These are phyloP conservation scores for Cephus spinipes DNA, from an alignment of 2,888 invertebrate genomes.

Conservation along the genomic window DNA sequence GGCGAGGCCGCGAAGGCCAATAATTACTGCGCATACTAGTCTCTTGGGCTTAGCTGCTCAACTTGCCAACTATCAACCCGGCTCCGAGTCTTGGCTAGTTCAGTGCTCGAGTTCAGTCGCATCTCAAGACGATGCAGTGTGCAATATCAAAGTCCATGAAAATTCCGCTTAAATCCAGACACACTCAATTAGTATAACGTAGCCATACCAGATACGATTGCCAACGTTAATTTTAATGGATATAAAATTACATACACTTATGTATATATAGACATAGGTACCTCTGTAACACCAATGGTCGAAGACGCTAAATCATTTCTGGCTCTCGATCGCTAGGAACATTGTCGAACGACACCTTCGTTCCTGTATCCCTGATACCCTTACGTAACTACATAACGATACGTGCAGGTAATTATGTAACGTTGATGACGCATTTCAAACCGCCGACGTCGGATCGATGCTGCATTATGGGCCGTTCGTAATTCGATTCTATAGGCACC, in stretches of 20 bases:
- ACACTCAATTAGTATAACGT: not conserved
- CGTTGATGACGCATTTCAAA: constrained; percentile 27
- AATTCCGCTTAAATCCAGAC: not conserved
- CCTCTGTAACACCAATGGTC: not conserved
- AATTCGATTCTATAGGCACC: not conserved
- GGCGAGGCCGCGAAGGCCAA: constrained; percentile 40
- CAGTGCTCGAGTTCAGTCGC: not conserved
- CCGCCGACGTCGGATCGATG: constrained; percentile 35
- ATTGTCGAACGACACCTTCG: not conserved
- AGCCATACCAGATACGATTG: not conserved
- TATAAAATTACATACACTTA: not conserved
- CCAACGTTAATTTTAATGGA: not conserved
- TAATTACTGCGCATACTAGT: constrained; percentile 34
- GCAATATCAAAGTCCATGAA: not conserved
- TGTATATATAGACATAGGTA: not conserved
- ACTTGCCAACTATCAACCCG: not conserved
- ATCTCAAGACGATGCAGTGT: not conserved
- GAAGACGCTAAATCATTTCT: not conserved
- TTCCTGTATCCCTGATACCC: not conserved
- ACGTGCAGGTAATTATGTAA: constrained; percentile 33
- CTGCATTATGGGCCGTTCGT: not conserved
- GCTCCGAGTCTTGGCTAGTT: not conserved
- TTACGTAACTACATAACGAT: constrained; percentile 32
- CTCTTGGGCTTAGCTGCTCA: not conserved
- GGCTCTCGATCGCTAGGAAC: not conserved